These are phyloP conservation scores for Sciurus niger DNA, from an alignment of 2,113 vertebrate genomes.

Conservation along the genomic window DNA sequence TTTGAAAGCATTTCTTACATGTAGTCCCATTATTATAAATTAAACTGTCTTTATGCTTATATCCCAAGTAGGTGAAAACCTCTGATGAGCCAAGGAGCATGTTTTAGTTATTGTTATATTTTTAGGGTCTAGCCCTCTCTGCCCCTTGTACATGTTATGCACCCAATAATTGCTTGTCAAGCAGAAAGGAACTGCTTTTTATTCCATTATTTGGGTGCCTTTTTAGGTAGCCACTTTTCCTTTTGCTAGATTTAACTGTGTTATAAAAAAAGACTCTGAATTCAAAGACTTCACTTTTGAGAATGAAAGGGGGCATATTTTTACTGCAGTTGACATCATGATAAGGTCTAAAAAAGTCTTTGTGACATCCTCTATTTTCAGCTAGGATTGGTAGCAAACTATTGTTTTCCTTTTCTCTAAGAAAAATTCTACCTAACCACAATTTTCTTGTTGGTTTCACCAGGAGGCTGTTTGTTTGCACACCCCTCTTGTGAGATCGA, in stretches of 20 bases:
- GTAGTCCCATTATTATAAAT: background rate
- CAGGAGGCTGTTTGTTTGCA: conserved; percentile 50
- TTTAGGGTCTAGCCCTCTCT: background rate
- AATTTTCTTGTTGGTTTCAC: conserved; percentile 59
- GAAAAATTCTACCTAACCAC: conserved; percentile 42
- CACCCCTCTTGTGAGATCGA: conserved; percentile 61
- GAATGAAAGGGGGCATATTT: conserved; percentile 61
- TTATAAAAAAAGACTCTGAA: conserved; percentile 60
- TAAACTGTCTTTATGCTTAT: background rate
- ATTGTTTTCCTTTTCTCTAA: conserved; percentile 62
- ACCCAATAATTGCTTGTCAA: conserved; percentile 63
- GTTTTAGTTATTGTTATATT: conserved; percentile 59
- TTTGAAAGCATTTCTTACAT: conserved; percentile 17
- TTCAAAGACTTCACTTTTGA: conserved; percentile 61
- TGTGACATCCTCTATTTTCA: conserved; percentile 69
- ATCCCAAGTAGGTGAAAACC: background rate
- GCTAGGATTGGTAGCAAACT: conserved; percentile 22
- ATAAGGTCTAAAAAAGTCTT: conserved; percentile 61
- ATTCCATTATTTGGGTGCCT: background rate
- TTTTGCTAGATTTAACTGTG: conserved; percentile 55
- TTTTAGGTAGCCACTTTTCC: conserved; percentile 47
- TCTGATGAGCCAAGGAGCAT: background rate
- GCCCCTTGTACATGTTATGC: background rate
- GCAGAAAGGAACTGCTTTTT: conserved; percentile 40
- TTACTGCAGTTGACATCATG: conserved; percentile 64